Evolutionary conservation across 2,888 invertebrate species (phyloP).

Genomic region (Galerucella pusilla): DNA sequence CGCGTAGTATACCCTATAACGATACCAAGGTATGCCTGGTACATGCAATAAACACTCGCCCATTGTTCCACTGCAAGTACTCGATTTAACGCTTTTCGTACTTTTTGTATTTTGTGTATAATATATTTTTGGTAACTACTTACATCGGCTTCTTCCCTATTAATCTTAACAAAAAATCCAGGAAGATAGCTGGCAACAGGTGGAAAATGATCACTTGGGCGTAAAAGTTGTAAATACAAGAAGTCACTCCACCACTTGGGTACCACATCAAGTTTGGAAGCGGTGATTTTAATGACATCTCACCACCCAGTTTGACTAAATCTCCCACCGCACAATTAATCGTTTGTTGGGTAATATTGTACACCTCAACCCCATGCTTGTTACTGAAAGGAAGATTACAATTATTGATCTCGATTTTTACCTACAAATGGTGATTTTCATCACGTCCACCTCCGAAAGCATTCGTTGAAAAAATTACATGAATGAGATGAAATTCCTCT

Average conservation of each 20-base stretch:
- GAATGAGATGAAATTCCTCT: too few species aligned
- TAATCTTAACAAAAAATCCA: conserved; percentile 75
- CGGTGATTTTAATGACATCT: conserved; percentile 70
- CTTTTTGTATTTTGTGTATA: too few species aligned
- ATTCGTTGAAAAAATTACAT: too few species aligned
- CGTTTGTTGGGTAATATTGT: conserved; percentile 82
- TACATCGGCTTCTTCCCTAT: conserved; percentile 78
- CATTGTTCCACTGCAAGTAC: too few species aligned
- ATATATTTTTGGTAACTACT: conserved; percentile 35
- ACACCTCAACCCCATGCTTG: conserved; percentile 70
- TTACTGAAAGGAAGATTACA: conserved; percentile 25
- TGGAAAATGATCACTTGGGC: conserved; percentile 55
- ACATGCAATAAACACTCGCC: too few species aligned
- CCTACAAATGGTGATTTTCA: too few species aligned
- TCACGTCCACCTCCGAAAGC: too few species aligned
- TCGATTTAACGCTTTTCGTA: too few species aligned
- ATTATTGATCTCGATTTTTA: too few species aligned
- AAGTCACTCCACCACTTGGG: conserved; percentile 71
- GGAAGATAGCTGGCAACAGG: conserved; percentile 79
- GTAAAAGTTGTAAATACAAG: conserved; percentile 72
- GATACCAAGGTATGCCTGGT: too few species aligned
- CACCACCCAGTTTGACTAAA: conserved; percentile 63
- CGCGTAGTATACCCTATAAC: too few species aligned
- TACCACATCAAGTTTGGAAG: conserved; percentile 79
- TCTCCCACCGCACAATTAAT: conserved; percentile 76